Conservation (phyloP, 2,888 invertebrate genomes). For the Herminia tarsipennalis region DNA sequence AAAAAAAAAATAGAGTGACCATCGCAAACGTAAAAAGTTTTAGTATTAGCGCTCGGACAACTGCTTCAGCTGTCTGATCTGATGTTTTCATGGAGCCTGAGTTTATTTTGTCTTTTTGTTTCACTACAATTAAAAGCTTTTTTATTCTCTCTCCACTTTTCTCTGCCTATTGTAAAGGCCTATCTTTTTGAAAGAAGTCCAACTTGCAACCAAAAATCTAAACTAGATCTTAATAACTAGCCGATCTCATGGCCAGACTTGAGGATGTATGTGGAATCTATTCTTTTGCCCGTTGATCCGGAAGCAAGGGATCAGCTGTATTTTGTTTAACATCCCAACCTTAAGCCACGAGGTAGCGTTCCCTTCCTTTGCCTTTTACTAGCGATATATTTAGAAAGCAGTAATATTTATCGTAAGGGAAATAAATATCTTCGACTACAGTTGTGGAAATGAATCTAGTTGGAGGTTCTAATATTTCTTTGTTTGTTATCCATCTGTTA, state of each 20-base stretch:
- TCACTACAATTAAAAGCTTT: too few species aligned
- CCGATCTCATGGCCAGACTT: conserved; percentile 16
- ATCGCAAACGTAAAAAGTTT: too few species aligned
- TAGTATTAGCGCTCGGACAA: too few species aligned
- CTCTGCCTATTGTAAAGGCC: too few species aligned
- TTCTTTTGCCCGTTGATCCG: conserved; percentile 50
- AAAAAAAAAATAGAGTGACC: too few species aligned
- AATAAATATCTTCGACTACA: conserved; percentile 2
- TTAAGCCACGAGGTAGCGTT: conserved; percentile 26
- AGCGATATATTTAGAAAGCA: conserved; percentile 12
- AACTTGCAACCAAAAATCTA: too few species aligned
- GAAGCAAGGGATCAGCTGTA: conserved; percentile 50
- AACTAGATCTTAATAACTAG: neutral
- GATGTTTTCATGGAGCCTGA: too few species aligned
- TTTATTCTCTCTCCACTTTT: too few species aligned
- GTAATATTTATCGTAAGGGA: conserved; percentile 8
- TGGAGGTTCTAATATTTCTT: neutral
- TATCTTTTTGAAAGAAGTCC: too few species aligned
- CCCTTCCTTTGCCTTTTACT: conserved; percentile 22
- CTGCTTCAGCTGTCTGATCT: too few species aligned
- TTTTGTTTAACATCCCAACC: conserved; percentile 52
- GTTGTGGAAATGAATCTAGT: neutral
- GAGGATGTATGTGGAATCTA: conserved; percentile 52
- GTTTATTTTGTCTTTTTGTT: too few species aligned
- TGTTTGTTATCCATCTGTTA: neutral